phyloP scores from a whole-genome alignment of 2,888 invertebrate species.

The Pyrrhia umbra region DNA sequence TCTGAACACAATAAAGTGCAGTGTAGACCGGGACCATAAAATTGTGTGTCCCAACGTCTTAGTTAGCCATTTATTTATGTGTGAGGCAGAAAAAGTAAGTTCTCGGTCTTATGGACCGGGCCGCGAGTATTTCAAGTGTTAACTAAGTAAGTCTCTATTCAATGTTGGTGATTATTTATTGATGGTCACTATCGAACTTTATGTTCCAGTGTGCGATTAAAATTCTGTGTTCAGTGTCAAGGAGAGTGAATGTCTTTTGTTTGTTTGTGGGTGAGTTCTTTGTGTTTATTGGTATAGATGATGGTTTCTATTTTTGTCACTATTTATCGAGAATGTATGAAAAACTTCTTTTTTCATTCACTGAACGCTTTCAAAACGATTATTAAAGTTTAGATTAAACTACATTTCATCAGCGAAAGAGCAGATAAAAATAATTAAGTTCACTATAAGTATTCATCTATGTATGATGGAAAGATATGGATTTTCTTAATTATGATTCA shows the following conservation, averaged over 20 bases:
- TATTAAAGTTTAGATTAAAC: too few relatives aligned
- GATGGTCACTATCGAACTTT: slow-evolving; percentile 44
- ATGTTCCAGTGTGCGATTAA: slow-evolving; percentile 46
- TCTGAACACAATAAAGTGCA: slow-evolving; percentile 73
- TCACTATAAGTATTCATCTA: too few relatives aligned
- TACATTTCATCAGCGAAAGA: too few relatives aligned
- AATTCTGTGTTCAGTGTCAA: slow-evolving; percentile 40
- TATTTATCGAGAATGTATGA: too few relatives aligned
- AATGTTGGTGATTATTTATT: slow-evolving; percentile 63
- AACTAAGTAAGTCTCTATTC: slow-evolving; percentile 63
- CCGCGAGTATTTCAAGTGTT: slow-evolving; percentile 65
- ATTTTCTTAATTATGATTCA: too few relatives aligned
- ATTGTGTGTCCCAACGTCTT: slow-evolving; percentile 74
- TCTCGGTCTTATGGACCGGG: slow-evolving; percentile 63
- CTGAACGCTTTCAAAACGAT: too few relatives aligned
- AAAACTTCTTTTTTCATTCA: background rate
- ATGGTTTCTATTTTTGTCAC: background rate
- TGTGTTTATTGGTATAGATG: background rate
- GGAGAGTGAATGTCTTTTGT: slow-evolving; percentile 36
- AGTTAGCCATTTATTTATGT: slow-evolving; percentile 77
- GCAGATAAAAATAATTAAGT: too few relatives aligned
- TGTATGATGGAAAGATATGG: too few relatives aligned
- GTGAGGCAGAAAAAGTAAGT: slow-evolving; percentile 69
- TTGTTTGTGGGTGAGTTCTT: slow-evolving; percentile 17
- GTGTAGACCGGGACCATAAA: slow-evolving; percentile 71